Evolutionary conservation across 2,113 vertebrate species (phyloP).

Genomic region (Sapayoa aenigma): DNA sequence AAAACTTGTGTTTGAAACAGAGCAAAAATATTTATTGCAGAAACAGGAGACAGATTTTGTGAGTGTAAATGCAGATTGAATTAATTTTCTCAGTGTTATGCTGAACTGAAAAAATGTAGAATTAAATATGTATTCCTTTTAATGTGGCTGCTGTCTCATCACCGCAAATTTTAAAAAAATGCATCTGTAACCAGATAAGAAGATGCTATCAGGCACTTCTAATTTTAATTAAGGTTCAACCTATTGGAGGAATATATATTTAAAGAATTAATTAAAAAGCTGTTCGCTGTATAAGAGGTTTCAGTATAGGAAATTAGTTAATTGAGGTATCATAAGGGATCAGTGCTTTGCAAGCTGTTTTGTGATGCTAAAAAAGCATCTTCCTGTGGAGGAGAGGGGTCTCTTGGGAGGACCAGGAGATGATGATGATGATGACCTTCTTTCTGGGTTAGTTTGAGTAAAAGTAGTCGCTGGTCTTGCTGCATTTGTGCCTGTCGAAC

Average conservation of each 20-base stretch:
- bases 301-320: slow-evolving; percentile 28
- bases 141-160: slow-evolving; percentile 10
- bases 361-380: slow-evolving; percentile 3
- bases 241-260: slow-evolving; percentile 36
- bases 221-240: slow-evolving; percentile 59
- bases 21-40: not conserved
- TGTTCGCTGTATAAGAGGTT: not conserved
- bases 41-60: not conserved
- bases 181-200: slow-evolving; percentile 24
- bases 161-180: not conserved
- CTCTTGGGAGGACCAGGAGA: not conserved
- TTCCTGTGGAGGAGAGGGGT: not conserved
- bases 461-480: not conserved
- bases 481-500: not conserved
- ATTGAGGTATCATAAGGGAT: not conserved
- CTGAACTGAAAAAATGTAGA: not conserved
- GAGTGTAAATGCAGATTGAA: not conserved
- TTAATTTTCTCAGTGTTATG: not conserved
- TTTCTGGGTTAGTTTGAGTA: not conserved
- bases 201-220: slow-evolving; percentile 35
- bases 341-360: slow-evolving; percentile 48
- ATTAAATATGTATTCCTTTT: not conserved
- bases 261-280: slow-evolving; percentile 57
- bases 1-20: not conserved
- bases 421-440: not conserved